Evolutionary conservation across 1,140 invertebrate species (phyloP).

Genomic region (Bombyx mandarina): DNA sequence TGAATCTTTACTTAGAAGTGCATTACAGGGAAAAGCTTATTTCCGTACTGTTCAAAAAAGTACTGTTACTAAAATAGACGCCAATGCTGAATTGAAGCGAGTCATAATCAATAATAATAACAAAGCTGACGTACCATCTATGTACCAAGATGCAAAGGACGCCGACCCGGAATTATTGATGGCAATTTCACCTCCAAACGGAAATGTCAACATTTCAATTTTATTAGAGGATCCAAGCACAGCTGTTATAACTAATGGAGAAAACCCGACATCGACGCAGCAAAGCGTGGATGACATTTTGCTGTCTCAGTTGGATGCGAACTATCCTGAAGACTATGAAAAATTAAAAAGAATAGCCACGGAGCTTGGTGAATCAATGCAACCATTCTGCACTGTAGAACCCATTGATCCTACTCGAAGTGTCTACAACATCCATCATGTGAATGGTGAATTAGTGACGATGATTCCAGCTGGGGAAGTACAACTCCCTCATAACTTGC

Average conservation of each 20-base stretch:
- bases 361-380: constrained; percentile 79
- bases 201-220: constrained; percentile 65
- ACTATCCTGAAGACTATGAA: constrained; percentile 80
- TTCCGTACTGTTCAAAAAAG: constrained; percentile 65
- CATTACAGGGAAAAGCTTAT: constrained; percentile 81
- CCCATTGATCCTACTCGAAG: constrained; percentile 64
- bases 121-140: constrained; percentile 67
- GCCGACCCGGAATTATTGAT: constrained; percentile 52
- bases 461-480: constrained; percentile 63
- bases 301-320: constrained; percentile 77
- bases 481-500: constrained; percentile 66
- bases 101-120: constrained; percentile 64
- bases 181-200: constrained; percentile 60
- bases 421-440: constrained; percentile 69
- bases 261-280: constrained; percentile 75
- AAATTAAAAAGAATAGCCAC: constrained; percentile 82
- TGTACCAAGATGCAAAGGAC: constrained; percentile 54
- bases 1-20: constrained; percentile 84
- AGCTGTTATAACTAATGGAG: constrained; percentile 57
- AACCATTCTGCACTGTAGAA: constrained; percentile 79
- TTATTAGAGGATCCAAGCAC: constrained; percentile 58
- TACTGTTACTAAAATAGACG: constrained; percentile 44
- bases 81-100: constrained; percentile 50
- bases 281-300: constrained; percentile 81
- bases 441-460: constrained; percentile 64